phyloP scores from a whole-genome alignment of 2,888 invertebrate genomes.

The Lepetodrilus schrolli region DNA sequence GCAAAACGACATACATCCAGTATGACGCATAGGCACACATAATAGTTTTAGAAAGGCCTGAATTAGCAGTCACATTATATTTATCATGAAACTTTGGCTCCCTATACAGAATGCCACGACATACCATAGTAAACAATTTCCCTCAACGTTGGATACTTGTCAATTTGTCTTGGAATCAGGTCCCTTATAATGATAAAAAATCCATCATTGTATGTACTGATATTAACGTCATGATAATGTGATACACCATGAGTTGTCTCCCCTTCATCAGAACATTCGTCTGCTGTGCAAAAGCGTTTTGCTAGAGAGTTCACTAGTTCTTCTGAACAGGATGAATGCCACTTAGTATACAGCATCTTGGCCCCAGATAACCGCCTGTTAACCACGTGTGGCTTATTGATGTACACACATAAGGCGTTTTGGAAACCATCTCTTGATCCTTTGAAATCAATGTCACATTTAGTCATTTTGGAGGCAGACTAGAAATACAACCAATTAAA shows the following conservation, averaged over 20 bases:
- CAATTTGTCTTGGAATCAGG: constrained; percentile 56
- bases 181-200: constrained; percentile 51
- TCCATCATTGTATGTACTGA: constrained; percentile 30
- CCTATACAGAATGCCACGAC: too few relatives aligned
- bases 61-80: too few relatives aligned
- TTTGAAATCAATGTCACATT: too few relatives aligned
- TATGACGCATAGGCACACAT: too few relatives aligned
- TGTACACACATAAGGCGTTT: constrained; percentile 59
- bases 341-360: constrained; percentile 35
- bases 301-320: background rate
- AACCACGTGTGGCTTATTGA: constrained; percentile 68
- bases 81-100: too few relatives aligned
- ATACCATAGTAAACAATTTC: constrained; percentile 61
- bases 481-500: too few relatives aligned
- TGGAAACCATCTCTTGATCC: constrained; percentile 42
- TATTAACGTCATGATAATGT: constrained; percentile 7
- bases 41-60: too few relatives aligned
- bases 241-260: background rate
- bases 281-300: background rate
- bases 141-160: constrained; percentile 48
- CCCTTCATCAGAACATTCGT: background rate
- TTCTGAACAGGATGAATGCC: background rate
- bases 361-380: constrained; percentile 63
- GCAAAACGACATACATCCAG: too few relatives aligned
- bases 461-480: too few relatives aligned